Evolutionary conservation across 2,113 vertebrate species (phyloP), one percentile per base, ranked within the genome.

Genomic region (Galeopterus variegatus): DNA sequence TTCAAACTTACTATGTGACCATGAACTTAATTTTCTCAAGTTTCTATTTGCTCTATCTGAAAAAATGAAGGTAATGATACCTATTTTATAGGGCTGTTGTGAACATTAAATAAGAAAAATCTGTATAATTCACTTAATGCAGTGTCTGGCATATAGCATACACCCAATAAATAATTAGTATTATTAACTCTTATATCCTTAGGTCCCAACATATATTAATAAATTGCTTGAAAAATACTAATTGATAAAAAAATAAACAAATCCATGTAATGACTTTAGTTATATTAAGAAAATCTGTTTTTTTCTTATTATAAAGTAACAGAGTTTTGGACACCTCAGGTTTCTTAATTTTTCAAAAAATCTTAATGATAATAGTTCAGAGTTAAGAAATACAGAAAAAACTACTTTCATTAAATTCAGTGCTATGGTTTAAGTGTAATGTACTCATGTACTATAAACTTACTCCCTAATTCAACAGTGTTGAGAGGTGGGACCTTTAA

Each of bases 271-370:
- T 60, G 24, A 62, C 19, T 48, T 58, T 24, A 88, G 18, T 28
- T 60, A 60, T 31, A 50, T 75, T 76, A n/a, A 56, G 28, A 87
- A 87, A 48, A 70, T 26, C 11, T 41, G 36, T 18, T 36, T 58
- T 80, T 89, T 54, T 81, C 24, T 56, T 76, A 54, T 75, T 64
- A 56, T n/a, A 26, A 82, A 56, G 33, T 24, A 65, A 26, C 17
- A 41, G 14, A 36, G 15, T 64, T 31, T 26, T 88, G 14, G 41
- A 82, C 19, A 65, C 9, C 23, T 56, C 26, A 56, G 19, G 21
- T 67, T 76, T 26, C 28, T 93, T 79, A 69, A 9, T 88, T 82
- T 94, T 89, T 26, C 58, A 94, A 26, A 75, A 50, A 89, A 45
- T 2, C 4, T 89, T 89, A 65, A 54, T 82, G 45, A 77, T 45